Percentiles rank a stretch among this genome's conserved stretches.
Conservation (phyloP, 1,140 invertebrate genomes). For the Sinella curviseta region DNA sequence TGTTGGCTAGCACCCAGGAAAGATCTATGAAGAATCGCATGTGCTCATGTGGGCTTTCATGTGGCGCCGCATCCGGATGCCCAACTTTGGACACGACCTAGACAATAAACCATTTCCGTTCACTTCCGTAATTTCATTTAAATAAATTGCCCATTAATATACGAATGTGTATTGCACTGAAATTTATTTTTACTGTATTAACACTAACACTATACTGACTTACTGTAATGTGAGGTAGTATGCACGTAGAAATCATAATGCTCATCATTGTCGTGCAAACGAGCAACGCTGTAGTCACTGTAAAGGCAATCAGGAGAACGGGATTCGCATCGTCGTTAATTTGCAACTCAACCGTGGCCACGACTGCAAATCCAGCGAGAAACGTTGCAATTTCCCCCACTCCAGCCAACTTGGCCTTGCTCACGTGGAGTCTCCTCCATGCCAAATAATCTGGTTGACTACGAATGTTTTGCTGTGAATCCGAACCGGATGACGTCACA, state of each 20-base stretch:
- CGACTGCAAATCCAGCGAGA: constrained; percentile 45
- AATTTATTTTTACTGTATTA: too few relatives aligned
- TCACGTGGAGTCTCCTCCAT: constrained; percentile 46
- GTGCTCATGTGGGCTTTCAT: constrained; percentile 11
- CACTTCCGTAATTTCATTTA: too few relatives aligned
- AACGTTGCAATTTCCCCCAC: constrained; percentile 42
- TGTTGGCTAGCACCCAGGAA: constrained; percentile 47
- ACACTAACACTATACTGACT: too few relatives aligned
- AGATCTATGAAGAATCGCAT: constrained; percentile 40
- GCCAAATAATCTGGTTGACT: constrained; percentile 37
- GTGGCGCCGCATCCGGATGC: background rate
- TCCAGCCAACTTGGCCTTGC: constrained; percentile 44
- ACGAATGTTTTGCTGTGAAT: too few relatives aligned
- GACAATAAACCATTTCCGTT: too few relatives aligned
- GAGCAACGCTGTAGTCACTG: constrained; percentile 32
- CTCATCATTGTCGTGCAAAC: constrained; percentile 66
- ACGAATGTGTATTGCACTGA: too few relatives aligned
- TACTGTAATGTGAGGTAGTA: constrained; percentile 57
- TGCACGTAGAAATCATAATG: constrained; percentile 69
- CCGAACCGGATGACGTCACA: too few relatives aligned
- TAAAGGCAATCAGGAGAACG: constrained; percentile 38
- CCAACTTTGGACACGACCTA: constrained; percentile 17
- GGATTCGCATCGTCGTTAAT: constrained; percentile 47
- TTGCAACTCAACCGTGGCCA: constrained; percentile 48
- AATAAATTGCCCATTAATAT: too few relatives aligned